A percentile compares a stretch with the other conserved stretches of the same genome.
Evolutionary conservation across 2,797 vertebrate genomes (phyloP).

Genomic region (Enteromius unitaeniatus): DNA sequence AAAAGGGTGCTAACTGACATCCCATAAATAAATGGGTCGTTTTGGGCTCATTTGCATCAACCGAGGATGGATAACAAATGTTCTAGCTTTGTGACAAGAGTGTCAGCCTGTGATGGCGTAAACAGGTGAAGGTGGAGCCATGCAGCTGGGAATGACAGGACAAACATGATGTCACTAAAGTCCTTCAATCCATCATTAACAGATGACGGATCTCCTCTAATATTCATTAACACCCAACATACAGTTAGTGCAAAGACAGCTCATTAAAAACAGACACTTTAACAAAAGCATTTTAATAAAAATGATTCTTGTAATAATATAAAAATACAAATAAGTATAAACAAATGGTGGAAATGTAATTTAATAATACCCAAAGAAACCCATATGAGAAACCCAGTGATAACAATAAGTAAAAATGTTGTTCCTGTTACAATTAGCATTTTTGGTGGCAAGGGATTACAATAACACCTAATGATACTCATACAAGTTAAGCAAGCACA

Average conservation of each 20-base stretch:
- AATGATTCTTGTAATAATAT: too few species aligned
- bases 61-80: not conserved
- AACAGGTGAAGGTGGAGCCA: conserved; percentile 49
- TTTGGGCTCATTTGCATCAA: conserved; percentile 9
- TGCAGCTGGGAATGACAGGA: conserved; percentile 78
- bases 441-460: not conserved
- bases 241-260: not conserved
- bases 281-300: not conserved
- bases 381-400: not conserved
- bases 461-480: not conserved
- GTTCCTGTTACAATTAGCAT: not conserved
- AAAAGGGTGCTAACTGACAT: not conserved
- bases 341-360: not conserved
- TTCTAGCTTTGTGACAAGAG: conserved; percentile 39
- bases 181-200: conserved; percentile 74
- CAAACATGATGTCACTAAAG: conserved; percentile 63
- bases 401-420: too few species aligned
- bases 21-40: conserved; percentile 17
- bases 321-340: not conserved
- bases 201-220: conserved; percentile 68
- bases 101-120: conserved; percentile 34
- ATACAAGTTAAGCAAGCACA: not conserved
- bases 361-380: not conserved
- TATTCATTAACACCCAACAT: conserved; percentile 28
- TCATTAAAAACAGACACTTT: not conserved